These are phyloP conservation scores for Copidosoma aretas DNA, from an alignment of 2,888 invertebrate genomes.

Conservation along the genomic window DNA sequence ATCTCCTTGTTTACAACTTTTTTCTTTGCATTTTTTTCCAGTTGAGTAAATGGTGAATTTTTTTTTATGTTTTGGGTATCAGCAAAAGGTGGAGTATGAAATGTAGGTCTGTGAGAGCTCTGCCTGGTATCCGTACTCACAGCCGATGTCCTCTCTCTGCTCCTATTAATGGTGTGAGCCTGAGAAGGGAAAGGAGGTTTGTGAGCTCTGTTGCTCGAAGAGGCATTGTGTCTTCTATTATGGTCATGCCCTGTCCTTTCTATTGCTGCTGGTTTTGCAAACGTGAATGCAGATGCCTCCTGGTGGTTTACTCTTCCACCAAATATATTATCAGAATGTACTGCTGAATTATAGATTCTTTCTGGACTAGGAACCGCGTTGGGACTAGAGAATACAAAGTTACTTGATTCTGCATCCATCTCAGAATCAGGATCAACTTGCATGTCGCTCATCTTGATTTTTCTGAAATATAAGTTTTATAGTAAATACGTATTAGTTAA, in stretches of 20 bases:
- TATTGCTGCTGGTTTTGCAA: constrained; percentile 45
- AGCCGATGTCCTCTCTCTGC: constrained; percentile 40
- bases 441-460: constrained; percentile 37
- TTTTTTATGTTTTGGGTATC: constrained; percentile 36
- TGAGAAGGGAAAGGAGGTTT: neutral
- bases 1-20: constrained; percentile 17
- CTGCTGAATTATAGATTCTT: constrained; percentile 37
- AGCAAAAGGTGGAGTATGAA: constrained; percentile 6
- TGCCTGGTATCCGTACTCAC: no score
- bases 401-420: constrained; percentile 17
- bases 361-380: constrained; percentile 42
- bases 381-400: constrained; percentile 50
- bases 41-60: constrained; percentile 43
- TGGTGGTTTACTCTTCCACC: constrained; percentile 22
- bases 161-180: constrained; percentile 16
- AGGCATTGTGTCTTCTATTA: neutral
- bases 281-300: constrained; percentile 43
- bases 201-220: neutral
- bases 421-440: constrained; percentile 33
- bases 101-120: neutral
- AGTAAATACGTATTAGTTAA: no score
- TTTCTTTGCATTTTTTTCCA: constrained; percentile 50
- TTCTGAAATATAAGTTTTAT: constrained; percentile 11
- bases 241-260: constrained; percentile 4
- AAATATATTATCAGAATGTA: constrained; percentile 39